A percentile compares a stretch with the other conserved stretches of the same genome.
phyloP scores from a whole-genome alignment of 2,113 vertebrate species.

The Emydura subglobosa region DNA sequence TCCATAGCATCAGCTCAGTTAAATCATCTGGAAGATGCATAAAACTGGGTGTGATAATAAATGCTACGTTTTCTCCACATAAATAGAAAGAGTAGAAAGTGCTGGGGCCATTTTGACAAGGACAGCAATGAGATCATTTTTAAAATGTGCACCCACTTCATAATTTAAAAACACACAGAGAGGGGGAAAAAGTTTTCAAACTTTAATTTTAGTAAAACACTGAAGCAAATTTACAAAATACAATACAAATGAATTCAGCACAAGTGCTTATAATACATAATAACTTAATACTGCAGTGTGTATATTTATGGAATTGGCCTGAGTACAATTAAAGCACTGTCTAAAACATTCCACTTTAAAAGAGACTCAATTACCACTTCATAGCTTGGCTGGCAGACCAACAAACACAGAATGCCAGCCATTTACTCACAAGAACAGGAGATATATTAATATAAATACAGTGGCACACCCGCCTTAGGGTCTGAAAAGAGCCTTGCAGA shows the following conservation, averaged over 20 bases:
- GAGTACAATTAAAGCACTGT: slow-evolving; percentile 66
- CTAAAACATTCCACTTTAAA: slow-evolving; percentile 71
- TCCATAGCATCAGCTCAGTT: slow-evolving; percentile 83
- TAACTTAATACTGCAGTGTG: slow-evolving; percentile 39
- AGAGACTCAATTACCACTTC: slow-evolving; percentile 69
- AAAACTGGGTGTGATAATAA: slow-evolving; percentile 80
- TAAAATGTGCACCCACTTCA: slow-evolving; percentile 61
- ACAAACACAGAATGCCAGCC: slow-evolving; percentile 69
- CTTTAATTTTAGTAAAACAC: slow-evolving; percentile 3
- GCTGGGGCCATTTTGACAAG: slow-evolving; percentile 68
- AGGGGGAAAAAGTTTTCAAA: not conserved
- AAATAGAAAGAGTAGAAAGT: slow-evolving; percentile 57
- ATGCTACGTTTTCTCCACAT: slow-evolving; percentile 65
- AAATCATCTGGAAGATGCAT: slow-evolving; percentile 86
- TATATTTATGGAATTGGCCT: slow-evolving; percentile 44
- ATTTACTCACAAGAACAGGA: slow-evolving; percentile 69
- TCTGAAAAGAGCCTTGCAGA: slow-evolving; percentile 34
- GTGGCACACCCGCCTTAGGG: not conserved
- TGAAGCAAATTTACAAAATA: slow-evolving; percentile 33
- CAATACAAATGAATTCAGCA: slow-evolving; percentile 26
- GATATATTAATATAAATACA: slow-evolving; percentile 66
- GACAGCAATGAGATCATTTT: slow-evolving; percentile 57
- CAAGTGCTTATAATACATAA: slow-evolving; percentile 45
- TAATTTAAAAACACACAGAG: slow-evolving; percentile 25
- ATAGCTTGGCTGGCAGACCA: slow-evolving; percentile 60